Evolutionary conservation across 2,113 vertebrate species (phyloP).

Genomic region (Nothobranchius furzeri): DNA sequence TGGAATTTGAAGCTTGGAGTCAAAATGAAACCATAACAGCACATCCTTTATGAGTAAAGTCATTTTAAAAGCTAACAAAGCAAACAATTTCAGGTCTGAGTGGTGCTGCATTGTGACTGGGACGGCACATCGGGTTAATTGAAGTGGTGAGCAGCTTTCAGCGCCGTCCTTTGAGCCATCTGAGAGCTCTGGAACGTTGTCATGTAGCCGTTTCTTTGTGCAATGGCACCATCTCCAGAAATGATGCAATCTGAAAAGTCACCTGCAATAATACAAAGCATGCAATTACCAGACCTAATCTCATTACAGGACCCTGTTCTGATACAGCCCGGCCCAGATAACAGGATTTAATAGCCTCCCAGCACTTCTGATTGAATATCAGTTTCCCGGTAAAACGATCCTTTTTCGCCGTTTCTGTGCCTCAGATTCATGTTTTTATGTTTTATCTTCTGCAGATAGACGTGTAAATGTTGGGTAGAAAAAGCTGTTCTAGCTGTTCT

Average conservation of each 20-base stretch:
- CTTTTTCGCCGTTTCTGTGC: background rate
- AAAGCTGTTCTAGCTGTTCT: no score
- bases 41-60: no score
- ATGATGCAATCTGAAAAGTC: background rate
- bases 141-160: background rate
- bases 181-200: background rate
- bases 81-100: no score
- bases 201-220: background rate
- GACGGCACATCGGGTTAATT: background rate
- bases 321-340: constrained; percentile 18
- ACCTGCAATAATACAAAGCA: background rate
- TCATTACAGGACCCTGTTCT: constrained; percentile 4
- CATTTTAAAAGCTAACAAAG: no score
- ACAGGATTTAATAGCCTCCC: constrained; percentile 36
- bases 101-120: background rate
- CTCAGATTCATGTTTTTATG: background rate
- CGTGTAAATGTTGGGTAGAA: no score
- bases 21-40: no score
- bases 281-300: constrained; percentile 6
- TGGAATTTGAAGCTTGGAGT: no score
- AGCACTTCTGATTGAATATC: constrained; percentile 45
- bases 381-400: constrained; percentile 30
- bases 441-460: background rate
- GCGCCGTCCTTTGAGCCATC: background rate
- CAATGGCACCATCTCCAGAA: background rate